These are phyloP conservation scores for Parochlus steinenii DNA, from an alignment of 2,888 invertebrate genomes.

Conservation along the genomic window DNA sequence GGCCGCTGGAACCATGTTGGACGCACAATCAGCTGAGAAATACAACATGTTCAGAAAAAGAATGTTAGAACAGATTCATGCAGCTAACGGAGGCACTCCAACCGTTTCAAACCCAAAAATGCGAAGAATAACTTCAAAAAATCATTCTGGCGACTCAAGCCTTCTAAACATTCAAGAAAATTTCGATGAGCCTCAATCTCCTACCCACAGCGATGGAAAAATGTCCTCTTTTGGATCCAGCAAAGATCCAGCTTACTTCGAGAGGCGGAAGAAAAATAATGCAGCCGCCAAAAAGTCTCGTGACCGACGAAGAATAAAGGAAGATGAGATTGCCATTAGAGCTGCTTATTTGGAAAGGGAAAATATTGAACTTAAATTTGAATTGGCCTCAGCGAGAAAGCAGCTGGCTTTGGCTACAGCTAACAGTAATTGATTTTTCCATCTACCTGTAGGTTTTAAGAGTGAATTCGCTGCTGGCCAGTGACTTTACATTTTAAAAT, in stretches of 20 bases:
- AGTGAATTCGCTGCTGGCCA: too few species aligned
- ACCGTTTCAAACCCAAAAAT: constrained; percentile 50
- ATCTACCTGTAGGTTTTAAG: too few species aligned
- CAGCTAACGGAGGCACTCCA: constrained; percentile 39
- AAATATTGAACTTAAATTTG: constrained; percentile 58
- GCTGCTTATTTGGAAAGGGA: constrained; percentile 78
- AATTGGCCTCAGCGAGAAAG: constrained; percentile 45
- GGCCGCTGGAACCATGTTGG: constrained; percentile 35
- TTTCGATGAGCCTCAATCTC: constrained; percentile 11
- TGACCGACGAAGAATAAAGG: constrained; percentile 75
- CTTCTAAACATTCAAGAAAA: too few species aligned
- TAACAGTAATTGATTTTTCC: too few species aligned
- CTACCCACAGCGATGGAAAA: constrained; percentile 15
- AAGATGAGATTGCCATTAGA: constrained; percentile 80
- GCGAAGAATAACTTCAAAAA: constrained; percentile 35
- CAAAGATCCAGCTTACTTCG: constrained; percentile 74
- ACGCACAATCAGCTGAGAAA: constrained; percentile 43
- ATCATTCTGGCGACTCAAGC: constrained; percentile 18
- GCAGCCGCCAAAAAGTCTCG: constrained; percentile 88
- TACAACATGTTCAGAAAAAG: constrained; percentile 54
- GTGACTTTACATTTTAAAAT: too few species aligned
- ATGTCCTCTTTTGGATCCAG: constrained; percentile 18
- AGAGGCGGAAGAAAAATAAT: constrained; percentile 79
- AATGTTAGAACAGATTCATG: constrained; percentile 47
- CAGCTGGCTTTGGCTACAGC: constrained; percentile 41